phyloP scores from a whole-genome alignment of 2,113 vertebrate genomes.

The Puffinus mauretanicus region DNA sequence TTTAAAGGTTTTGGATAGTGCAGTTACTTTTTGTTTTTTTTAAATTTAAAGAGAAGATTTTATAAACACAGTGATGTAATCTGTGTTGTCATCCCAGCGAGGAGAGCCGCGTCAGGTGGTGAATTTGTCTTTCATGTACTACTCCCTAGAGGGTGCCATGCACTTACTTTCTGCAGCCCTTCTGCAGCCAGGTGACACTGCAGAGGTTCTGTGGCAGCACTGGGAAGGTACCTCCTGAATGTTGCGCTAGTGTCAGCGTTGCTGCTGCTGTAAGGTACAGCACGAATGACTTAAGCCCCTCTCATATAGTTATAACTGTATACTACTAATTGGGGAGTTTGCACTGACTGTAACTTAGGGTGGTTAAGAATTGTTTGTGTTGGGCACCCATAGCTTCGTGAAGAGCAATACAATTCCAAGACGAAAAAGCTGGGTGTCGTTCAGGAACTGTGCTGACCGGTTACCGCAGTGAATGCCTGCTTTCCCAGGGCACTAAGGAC shows the following conservation, averaged over 20 bases:
- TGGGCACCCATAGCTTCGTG: neutral
- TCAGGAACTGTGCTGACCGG: neutral
- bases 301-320: fast-evolving
- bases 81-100: neutral
- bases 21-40: too few relatives aligned
- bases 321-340: fast-evolving
- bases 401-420: neutral
- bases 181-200: neutral
- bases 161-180: neutral
- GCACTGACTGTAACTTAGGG: fast-evolving
- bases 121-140: neutral
- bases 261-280: fast-evolving
- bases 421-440: neutral
- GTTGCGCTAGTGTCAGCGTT: fast-evolving
- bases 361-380: neutral
- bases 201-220: fast-evolving
- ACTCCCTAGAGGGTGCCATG: constrained; percentile 77
- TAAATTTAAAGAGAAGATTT: neutral
- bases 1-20: neutral
- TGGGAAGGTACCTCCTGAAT: fast-evolving
- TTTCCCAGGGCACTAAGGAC: neutral
- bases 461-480: neutral
- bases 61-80: neutral
- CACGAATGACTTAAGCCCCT: neutral
- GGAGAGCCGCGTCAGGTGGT: neutral